These are phyloP conservation scores for Loxodonta africana DNA, from an alignment of 2,113 vertebrate genomes.

Conservation along the genomic window DNA sequence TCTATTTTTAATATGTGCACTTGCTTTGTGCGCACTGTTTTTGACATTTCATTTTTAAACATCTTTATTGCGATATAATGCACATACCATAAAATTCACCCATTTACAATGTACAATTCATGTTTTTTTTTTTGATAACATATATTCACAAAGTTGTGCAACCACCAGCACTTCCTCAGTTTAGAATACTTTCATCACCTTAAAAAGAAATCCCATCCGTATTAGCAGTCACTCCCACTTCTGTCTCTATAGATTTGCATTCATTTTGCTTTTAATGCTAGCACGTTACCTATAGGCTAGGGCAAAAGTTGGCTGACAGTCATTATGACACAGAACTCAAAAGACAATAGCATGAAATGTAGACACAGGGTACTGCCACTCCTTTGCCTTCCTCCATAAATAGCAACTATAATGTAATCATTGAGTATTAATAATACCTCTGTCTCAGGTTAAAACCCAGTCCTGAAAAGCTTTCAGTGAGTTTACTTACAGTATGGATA, in stretches of 20 bases:
- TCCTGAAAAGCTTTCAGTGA: background rate
- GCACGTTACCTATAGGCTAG: background rate
- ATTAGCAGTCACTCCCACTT: background rate
- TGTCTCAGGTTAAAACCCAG: background rate
- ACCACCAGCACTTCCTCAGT: background rate
- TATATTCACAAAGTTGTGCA: background rate
- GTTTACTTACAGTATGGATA: slow-evolving; percentile 92
- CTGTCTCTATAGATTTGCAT: background rate
- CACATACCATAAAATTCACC: background rate
- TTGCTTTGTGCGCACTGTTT: background rate
- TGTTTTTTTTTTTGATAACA: background rate
- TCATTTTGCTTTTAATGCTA: background rate
- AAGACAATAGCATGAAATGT: background rate
- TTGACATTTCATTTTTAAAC: slow-evolving; percentile 7
- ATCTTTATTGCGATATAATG: background rate
- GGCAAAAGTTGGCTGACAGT: background rate
- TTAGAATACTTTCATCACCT: background rate
- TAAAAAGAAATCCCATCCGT: background rate
- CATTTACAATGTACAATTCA: background rate
- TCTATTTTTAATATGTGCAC: background rate
- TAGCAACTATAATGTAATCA: background rate
- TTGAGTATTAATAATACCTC: background rate
- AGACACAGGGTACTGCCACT: background rate
- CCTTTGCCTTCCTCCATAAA: background rate
- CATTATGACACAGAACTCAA: background rate